A percentile compares a stretch with the other conserved stretches of the same genome.
Conservation (phyloP, 2,113 vertebrate species). For the Oxygymnocypris stewartii region DNA sequence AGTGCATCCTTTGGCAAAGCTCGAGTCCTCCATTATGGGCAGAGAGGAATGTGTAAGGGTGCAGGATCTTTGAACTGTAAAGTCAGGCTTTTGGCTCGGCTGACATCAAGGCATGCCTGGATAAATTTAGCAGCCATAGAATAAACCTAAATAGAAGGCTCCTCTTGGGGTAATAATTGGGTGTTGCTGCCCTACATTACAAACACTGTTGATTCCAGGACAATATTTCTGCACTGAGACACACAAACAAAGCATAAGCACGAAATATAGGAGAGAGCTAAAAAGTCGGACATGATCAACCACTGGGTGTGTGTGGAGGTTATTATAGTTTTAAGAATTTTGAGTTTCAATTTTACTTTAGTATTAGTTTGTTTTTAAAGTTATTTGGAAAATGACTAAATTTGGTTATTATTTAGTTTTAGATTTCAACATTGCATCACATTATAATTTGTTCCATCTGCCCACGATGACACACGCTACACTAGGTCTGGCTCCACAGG, state of each 20-base stretch:
- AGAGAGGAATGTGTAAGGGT: constrained; percentile 71
- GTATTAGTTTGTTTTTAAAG: constrained; percentile 2
- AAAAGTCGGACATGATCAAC: constrained; percentile 47
- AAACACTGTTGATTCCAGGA: constrained; percentile 74
- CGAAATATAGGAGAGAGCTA: constrained; percentile 62
- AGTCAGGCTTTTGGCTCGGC: constrained; percentile 62
- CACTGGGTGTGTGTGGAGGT: constrained; percentile 33
- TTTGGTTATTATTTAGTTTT: neutral
- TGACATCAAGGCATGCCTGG: constrained; percentile 67
- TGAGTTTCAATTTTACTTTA: neutral
- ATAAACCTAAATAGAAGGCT: constrained; percentile 79
- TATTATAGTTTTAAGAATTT: constrained; percentile 2
- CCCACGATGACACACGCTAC: neutral
- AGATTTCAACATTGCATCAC: constrained; percentile 2
- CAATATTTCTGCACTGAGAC: constrained; percentile 77
- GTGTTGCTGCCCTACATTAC: constrained; percentile 79
- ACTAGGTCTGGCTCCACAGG: neutral
- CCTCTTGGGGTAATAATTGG: constrained; percentile 77
- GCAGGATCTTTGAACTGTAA: constrained; percentile 64
- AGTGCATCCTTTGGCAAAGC: constrained; percentile 55
- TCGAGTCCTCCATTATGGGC: constrained; percentile 65
- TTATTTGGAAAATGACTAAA: neutral
- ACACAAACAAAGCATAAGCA: constrained; percentile 78
- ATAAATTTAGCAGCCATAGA: constrained; percentile 79
- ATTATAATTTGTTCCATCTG: constrained; percentile 6